phyloP scores from a whole-genome alignment of 1,140 invertebrate species.

The Gonatopus flavifemur region DNA sequence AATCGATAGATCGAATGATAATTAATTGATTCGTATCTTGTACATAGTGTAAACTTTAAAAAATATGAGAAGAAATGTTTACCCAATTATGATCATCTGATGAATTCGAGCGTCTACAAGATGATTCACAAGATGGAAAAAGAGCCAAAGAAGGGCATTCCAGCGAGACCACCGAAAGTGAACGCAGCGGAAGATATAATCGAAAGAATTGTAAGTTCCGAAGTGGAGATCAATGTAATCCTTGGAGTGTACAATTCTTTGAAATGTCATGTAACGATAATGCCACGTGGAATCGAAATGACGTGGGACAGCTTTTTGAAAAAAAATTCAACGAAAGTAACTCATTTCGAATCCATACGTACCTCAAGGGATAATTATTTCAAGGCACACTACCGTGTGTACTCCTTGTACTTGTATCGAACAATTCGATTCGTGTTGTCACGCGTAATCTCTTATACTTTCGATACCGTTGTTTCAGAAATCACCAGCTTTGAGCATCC shows the following conservation, averaged over 20 bases:
- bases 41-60: constrained; percentile 72
- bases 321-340: too few species aligned
- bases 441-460: too few species aligned
- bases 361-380: background rate
- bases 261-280: too few species aligned
- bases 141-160: constrained; percentile 66
- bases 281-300: too few species aligned
- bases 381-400: too few species aligned
- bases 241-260: background rate
- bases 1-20: too few species aligned
- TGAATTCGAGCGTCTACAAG: constrained; percentile 73
- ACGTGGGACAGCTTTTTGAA: too few species aligned
- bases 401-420: too few species aligned
- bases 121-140: constrained; percentile 73
- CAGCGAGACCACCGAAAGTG: constrained; percentile 64
- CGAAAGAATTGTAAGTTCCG: constrained; percentile 48
- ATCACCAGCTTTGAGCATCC: constrained; percentile 43
- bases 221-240: too few species aligned
- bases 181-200: constrained; percentile 67
- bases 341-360: too few species aligned
- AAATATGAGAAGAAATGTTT: constrained; percentile 69
- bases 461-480: constrained; percentile 45
- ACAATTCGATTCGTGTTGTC: too few species aligned
- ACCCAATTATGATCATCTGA: constrained; percentile 70
- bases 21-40: constrained; percentile 9